These are phyloP conservation scores for Podarcis lilfordi DNA, from an alignment of 2,797 vertebrate species.

Conservation along the genomic window DNA sequence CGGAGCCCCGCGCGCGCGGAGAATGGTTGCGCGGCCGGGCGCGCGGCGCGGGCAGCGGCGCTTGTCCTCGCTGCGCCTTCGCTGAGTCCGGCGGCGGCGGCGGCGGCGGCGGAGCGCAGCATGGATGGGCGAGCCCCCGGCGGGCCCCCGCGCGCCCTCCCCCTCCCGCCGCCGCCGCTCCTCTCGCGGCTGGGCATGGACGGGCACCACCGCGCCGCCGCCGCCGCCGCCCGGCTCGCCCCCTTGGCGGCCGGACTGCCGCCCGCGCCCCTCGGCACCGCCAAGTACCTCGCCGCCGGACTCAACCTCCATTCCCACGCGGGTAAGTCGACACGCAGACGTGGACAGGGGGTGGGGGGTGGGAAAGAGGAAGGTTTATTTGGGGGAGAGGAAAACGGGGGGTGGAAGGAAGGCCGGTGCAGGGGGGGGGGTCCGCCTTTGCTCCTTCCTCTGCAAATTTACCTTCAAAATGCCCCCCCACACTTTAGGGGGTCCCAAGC, in stretches of 20 bases:
- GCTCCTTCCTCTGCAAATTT: background rate
- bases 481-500: no score
- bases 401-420: background rate
- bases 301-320: conserved; percentile 93
- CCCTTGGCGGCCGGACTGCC: conserved; percentile 87
- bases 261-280: conserved; percentile 87
- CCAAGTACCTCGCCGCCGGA: conserved; percentile 90
- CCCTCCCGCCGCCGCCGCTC: conserved; percentile 90
- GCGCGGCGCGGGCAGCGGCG: conserved; percentile 12
- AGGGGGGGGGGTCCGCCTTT: background rate
- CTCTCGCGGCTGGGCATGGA: conserved; percentile 93
- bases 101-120: conserved; percentile 73
- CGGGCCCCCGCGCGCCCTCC: conserved; percentile 91
- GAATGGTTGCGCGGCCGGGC: conserved; percentile 34
- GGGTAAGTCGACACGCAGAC: conserved; percentile 81
- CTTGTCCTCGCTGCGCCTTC: background rate
- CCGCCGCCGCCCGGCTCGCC: conserved; percentile 87
- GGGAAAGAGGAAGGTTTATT: background rate
- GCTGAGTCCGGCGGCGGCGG: conserved; percentile 4
- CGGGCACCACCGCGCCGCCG: conserved; percentile 89
- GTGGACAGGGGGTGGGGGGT: background rate
- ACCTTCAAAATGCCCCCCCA: no score
- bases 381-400: background rate
- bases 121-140: conserved; percentile 99
- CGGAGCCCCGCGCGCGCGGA: background rate